phyloP scores from a whole-genome alignment of 2,888 invertebrate species.

The Incurvaria masculella region DNA sequence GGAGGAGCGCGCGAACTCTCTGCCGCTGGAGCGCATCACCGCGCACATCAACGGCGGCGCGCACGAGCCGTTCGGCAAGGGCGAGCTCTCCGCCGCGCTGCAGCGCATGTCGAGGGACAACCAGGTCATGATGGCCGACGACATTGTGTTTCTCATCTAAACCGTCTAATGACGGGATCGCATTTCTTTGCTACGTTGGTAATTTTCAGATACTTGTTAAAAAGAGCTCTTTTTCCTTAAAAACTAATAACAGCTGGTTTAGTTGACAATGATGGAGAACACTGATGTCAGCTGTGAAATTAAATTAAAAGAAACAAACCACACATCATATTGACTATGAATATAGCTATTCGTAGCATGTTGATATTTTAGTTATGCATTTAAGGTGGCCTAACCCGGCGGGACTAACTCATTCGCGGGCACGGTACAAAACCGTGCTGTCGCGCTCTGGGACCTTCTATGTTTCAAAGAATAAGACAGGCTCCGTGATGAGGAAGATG shows the following conservation, averaged over 20 bases:
- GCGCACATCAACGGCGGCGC: conserved; percentile 62
- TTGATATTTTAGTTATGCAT: too few relatives aligned
- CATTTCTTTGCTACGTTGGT: not conserved
- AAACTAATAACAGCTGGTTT: not conserved
- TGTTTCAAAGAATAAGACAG: too few relatives aligned
- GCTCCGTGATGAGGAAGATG: too few relatives aligned
- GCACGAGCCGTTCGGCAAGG: conserved; percentile 56
- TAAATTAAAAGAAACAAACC: not conserved
- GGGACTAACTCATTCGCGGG: too few relatives aligned
- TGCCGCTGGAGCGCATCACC: conserved; percentile 63
- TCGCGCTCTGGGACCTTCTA: too few relatives aligned
- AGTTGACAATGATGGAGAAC: too few relatives aligned
- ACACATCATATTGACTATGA: not conserved
- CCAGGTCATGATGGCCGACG: conserved; percentile 88
- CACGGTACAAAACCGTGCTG: too few relatives aligned
- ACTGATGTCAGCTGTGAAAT: too few relatives aligned
- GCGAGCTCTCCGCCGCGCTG: conserved; percentile 77
- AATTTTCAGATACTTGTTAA: not conserved
- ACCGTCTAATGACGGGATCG: not conserved
- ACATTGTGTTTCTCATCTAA: conserved; percentile 80
- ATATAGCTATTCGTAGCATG: too few relatives aligned
- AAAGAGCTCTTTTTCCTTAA: not conserved
- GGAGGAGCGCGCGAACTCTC: conserved; percentile 71
- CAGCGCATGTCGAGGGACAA: conserved; percentile 84
- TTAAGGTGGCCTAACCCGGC: too few relatives aligned